Conservation (phyloP, 2,113 vertebrate species). For the Silurus meridionalis region DNA sequence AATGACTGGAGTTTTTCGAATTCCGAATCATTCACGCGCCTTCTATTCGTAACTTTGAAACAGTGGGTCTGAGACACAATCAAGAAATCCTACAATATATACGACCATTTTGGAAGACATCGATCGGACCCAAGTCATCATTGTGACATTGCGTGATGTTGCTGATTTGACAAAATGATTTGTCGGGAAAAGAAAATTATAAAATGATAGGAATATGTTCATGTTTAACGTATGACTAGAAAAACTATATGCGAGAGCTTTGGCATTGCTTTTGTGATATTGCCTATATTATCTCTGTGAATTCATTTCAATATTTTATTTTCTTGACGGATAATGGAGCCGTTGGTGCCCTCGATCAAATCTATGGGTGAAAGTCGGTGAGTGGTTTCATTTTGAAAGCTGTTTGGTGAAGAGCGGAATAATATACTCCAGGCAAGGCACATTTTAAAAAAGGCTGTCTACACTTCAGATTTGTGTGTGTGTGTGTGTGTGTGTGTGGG, state of each 20-base stretch:
- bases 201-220: not conserved
- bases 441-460: constrained; percentile 34
- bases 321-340: constrained; percentile 44
- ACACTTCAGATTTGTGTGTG: constrained; percentile 25
- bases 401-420: constrained; percentile 38
- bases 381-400: constrained; percentile 48
- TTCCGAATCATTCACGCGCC: constrained; percentile 66
- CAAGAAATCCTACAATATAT: constrained; percentile 61
- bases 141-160: not conserved
- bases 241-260: not conserved
- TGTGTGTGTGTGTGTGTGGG: not conserved
- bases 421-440: constrained; percentile 45
- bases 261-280: constrained; percentile 35
- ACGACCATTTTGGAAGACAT: constrained; percentile 20
- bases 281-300: constrained; percentile 33
- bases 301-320: constrained; percentile 47
- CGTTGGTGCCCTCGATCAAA: constrained; percentile 36
- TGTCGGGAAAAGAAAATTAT: not conserved
- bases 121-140: constrained; percentile 66
- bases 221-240: not conserved
- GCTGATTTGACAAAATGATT: not conserved
- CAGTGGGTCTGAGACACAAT: constrained; percentile 63
- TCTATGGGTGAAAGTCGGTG: constrained; percentile 39
- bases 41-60: constrained; percentile 67
- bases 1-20: constrained; percentile 39